A percentile compares a stretch with the other conserved stretches of the same genome.
phyloP scores from a whole-genome alignment of 2,113 vertebrate genomes.

The Pteropus alecto region DNA sequence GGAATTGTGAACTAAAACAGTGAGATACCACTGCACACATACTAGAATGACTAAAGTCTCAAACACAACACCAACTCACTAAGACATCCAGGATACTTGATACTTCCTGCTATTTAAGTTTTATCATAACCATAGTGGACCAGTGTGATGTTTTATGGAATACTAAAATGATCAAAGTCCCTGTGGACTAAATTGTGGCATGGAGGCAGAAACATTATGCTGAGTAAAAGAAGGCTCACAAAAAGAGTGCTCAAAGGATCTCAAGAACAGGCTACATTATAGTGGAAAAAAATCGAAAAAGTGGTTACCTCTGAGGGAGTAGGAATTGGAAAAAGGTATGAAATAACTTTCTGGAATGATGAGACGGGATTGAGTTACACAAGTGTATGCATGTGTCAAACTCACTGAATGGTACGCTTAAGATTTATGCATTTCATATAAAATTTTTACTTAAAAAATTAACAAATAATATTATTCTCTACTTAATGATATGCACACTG shows the following conservation, averaged over 20 bases:
- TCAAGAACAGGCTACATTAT: neutral
- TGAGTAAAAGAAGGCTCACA: neutral
- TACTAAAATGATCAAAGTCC: neutral
- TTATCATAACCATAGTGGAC: neutral
- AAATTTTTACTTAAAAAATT: neutral
- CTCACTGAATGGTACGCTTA: neutral
- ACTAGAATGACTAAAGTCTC: neutral
- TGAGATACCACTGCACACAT: neutral
- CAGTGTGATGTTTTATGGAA: neutral
- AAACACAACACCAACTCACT: neutral
- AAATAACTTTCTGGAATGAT: neutral
- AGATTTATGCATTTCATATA: neutral
- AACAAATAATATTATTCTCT: neutral
- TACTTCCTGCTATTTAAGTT: neutral
- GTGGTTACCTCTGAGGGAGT: neutral
- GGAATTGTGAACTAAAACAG: neutral
- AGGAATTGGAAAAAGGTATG: neutral
- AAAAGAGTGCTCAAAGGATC: neutral
- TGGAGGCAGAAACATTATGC: neutral
- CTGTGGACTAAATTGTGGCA: neutral
- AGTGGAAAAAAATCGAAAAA: neutral
- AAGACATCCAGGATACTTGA: neutral
- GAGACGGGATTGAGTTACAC: neutral
- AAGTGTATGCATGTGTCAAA: neutral
- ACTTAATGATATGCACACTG: neutral